Evolutionary conservation across 1,140 invertebrate genomes (phyloP).

Genomic region (Musca domestica): DNA sequence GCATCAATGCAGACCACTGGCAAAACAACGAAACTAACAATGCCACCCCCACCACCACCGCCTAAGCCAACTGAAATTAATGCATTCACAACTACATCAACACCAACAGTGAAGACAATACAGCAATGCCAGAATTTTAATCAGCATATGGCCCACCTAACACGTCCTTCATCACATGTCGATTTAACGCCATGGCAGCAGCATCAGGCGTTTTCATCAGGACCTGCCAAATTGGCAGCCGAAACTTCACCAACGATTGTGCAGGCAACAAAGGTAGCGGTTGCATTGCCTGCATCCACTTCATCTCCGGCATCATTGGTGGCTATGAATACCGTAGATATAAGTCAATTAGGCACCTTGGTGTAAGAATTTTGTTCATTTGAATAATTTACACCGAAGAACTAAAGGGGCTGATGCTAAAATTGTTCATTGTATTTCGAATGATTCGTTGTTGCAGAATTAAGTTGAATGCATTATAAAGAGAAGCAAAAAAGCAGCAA

Average conservation of each 20-base stretch:
- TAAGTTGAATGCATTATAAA: too few relatives aligned
- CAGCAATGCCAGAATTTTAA: neutral
- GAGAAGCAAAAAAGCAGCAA: too few relatives aligned
- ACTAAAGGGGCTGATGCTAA: too few relatives aligned
- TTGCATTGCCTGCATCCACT: neutral
- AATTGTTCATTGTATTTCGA: too few relatives aligned
- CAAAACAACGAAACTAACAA: neutral
- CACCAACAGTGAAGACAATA: constrained; percentile 9
- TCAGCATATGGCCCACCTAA: neutral
- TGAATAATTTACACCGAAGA: too few relatives aligned
- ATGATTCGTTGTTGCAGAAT: too few relatives aligned
- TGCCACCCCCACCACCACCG: neutral
- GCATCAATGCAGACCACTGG: too few relatives aligned
- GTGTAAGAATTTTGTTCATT: constrained; percentile 7
- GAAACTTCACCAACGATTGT: neutral
- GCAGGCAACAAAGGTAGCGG: neutral
- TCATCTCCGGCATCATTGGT: neutral
- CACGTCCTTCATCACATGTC: neutral
- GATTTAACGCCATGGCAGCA: constrained; percentile 5
- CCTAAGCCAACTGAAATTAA: neutral
- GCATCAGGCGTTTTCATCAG: constrained; percentile 6
- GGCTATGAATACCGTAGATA: constrained; percentile 25
- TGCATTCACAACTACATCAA: neutral
- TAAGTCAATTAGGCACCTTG: constrained; percentile 27
- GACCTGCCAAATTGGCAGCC: constrained; percentile 20